A percentile compares a stretch with the other conserved stretches of the same genome.
phyloP scores from a whole-genome alignment of 1,140 invertebrate genomes.

The Cotesia glomerata region DNA sequence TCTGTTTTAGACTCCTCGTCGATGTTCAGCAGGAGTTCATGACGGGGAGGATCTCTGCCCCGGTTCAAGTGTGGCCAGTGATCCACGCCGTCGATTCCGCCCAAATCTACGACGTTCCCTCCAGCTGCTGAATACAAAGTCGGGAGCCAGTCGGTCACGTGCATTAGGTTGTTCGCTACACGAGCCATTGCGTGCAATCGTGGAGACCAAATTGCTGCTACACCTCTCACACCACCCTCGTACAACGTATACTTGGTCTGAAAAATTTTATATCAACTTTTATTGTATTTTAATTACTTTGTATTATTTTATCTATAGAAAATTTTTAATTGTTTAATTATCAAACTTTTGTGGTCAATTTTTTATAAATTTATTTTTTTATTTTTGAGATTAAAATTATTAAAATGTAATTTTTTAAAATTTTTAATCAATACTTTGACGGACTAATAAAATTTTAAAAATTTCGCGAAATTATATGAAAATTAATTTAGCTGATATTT shows the following conservation, averaged over 20 bases:
- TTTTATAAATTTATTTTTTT: too few species aligned
- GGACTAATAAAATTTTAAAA: too few species aligned
- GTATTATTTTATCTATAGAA: neutral
- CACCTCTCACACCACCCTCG: slow-evolving; percentile 74
- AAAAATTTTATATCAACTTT: slow-evolving; percentile 7
- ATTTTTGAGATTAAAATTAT: too few species aligned
- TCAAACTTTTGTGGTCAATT: too few species aligned
- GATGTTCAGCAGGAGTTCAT: slow-evolving; percentile 60
- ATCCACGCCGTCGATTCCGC: slow-evolving; percentile 67
- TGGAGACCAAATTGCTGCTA: slow-evolving; percentile 72
- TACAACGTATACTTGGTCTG: slow-evolving; percentile 74
- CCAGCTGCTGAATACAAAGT: slow-evolving; percentile 69
- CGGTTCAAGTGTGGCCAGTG: slow-evolving; percentile 65
- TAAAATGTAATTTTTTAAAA: neutral
- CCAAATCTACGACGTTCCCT: slow-evolving; percentile 58
- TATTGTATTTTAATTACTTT: neutral
- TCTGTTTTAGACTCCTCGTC: slow-evolving; percentile 61
- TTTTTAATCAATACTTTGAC: too few species aligned
- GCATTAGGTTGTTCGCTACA: slow-evolving; percentile 66
- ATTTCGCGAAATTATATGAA: too few species aligned
- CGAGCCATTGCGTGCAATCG: slow-evolving; percentile 59
- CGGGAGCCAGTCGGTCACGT: slow-evolving; percentile 77
- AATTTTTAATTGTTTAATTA: neutral
- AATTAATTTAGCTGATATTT: too few species aligned
- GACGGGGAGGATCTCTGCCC: slow-evolving; percentile 44